These are phyloP conservation scores for Drosophila fungiperda DNA, from an alignment of 2,888 invertebrate genomes.

Conservation along the genomic window DNA sequence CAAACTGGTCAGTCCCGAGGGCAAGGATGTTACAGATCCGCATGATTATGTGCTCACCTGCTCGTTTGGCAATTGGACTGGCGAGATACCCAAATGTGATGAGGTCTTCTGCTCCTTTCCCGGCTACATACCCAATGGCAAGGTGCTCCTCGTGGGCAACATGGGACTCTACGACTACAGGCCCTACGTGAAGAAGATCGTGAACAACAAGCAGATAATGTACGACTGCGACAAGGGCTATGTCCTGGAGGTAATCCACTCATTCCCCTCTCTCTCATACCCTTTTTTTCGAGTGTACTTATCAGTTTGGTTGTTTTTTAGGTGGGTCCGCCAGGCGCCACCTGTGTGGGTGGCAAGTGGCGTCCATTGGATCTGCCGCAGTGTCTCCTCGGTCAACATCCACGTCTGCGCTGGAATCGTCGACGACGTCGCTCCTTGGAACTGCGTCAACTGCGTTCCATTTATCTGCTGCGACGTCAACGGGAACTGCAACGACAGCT, in stretches of 20 bases:
- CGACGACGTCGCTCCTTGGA: slow-evolving; percentile 86
- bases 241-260: slow-evolving; percentile 87
- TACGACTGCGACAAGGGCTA: slow-evolving; percentile 98
- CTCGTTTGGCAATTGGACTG: slow-evolving; percentile 97
- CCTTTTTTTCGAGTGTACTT: background rate
- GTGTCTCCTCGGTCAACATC: slow-evolving; percentile 94
- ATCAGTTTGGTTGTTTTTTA: slow-evolving; percentile 6
- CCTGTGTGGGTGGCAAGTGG: slow-evolving; percentile 97
- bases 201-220: slow-evolving; percentile 97
- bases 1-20: slow-evolving; percentile 89
- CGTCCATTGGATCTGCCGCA: slow-evolving; percentile 94
- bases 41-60: slow-evolving; percentile 92
- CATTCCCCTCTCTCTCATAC: background rate
- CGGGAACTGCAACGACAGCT: slow-evolving; percentile 68
- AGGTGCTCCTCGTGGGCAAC: slow-evolving; percentile 96
- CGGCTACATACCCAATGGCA: slow-evolving; percentile 94
- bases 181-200: slow-evolving; percentile 94
- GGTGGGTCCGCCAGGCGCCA: slow-evolving; percentile 96
- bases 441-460: slow-evolving; percentile 79
- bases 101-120: slow-evolving; percentile 97
- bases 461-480: slow-evolving; percentile 77
- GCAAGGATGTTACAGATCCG: slow-evolving; percentile 85
- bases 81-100: slow-evolving; percentile 93
- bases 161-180: slow-evolving; percentile 98
- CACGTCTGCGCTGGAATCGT: slow-evolving; percentile 92